Evolutionary conservation across 2,113 vertebrate species (phyloP), one percentile per base, ranked within the genome.

Genomic region (Aegotheles bennettii): DNA sequence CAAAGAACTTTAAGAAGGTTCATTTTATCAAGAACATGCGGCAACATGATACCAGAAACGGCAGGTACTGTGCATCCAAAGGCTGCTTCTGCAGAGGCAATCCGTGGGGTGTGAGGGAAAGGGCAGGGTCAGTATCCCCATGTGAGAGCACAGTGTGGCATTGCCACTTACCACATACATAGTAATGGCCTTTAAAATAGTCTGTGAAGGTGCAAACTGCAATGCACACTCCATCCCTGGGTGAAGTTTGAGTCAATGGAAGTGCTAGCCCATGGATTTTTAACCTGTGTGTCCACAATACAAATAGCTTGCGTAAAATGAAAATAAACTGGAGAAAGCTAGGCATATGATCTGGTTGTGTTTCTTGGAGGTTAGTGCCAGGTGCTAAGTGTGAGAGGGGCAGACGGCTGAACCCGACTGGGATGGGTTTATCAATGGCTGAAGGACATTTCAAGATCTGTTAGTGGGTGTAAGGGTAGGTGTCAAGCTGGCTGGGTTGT

Each of bases 1-100:
- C 99, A 99, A 99, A 99, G 99, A 99, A 98, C 98, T 99, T 99
- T 91, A 99, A 99, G 98, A 99, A 99, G 98, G 98, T 99, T 97
- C 99, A 99, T 98, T 99, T 99, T 97, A 99, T 99, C 98, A 99
- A 99, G 98, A 99, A 99, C 96, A 99, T 99, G 98, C 95, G 98
- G 96, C 99, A 99, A 13, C 99, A 99, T 0, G 99, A 99, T 84
- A 99, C 98, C 75, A 98, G 98, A 78, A 99, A 99, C 1, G 99
- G 99, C 98, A 99, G 99, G 99, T 99, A 99, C 93, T 94, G 73
- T 79, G 40, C 76, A 59, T 50, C 43, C 36, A 28, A 17, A 40
- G n/a, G 51, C 65, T 65, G 83, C 90, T 86, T 51, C 51, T 54
- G 51, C 90, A 67, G 36, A 28, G 74, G 60, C 74, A 33, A 7